These are phyloP conservation scores for Bos javanicus DNA, from an alignment of 2,113 vertebrate genomes.

Conservation along the genomic window DNA sequence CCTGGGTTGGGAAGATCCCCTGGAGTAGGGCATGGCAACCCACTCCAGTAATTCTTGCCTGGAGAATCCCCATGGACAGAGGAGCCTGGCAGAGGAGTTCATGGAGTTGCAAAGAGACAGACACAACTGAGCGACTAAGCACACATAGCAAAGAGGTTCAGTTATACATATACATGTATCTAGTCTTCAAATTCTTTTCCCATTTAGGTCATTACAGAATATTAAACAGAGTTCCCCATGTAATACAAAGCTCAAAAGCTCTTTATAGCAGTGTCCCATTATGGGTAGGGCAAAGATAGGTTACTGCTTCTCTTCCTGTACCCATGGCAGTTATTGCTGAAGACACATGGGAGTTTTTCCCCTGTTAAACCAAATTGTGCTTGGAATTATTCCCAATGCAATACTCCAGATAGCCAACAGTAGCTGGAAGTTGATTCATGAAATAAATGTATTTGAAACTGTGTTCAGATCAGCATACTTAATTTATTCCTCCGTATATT, in stretches of 20 bases:
- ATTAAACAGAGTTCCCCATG: background rate
- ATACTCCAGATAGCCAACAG: background rate
- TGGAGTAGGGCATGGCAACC: background rate
- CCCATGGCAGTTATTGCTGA: background rate
- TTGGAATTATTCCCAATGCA: background rate
- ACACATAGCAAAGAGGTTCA: background rate
- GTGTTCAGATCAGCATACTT: background rate
- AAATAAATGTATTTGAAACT: background rate
- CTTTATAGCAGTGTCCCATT: background rate
- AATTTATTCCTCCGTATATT: background rate
- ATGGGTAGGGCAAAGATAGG: background rate
- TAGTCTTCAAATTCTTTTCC: background rate
- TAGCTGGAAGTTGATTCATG: background rate
- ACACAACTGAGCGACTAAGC: background rate
- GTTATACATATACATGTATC: background rate
- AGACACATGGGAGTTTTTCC: background rate
- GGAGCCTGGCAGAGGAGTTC: background rate
- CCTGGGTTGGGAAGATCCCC: background rate
- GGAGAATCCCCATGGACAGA: background rate
- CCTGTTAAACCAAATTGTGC: background rate
- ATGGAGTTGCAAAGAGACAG: background rate
- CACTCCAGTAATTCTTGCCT: background rate
- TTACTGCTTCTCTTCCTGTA: background rate
- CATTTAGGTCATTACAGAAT: background rate
- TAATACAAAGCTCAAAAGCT: background rate